These are phyloP conservation scores for Leptonema lineaticorne DNA, from an alignment of 1,140 invertebrate species.

Conservation along the genomic window DNA sequence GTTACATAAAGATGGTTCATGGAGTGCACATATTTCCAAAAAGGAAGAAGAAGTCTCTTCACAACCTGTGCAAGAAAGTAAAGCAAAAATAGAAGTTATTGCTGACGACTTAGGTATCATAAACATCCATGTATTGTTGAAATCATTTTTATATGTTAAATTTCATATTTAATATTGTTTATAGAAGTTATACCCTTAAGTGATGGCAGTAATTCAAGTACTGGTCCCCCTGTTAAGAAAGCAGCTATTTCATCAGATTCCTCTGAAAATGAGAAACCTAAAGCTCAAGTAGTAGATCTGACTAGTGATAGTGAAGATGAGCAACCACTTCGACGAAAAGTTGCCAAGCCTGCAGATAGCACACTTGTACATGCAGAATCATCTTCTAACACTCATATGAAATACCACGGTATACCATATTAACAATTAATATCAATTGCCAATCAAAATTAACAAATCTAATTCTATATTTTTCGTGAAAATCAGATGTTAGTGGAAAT, in stretches of 20 bases:
- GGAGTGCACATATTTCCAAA: constrained; percentile 71
- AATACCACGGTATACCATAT: constrained; percentile 29
- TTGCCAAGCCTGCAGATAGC: constrained; percentile 48
- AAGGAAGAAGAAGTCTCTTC: constrained; percentile 57
- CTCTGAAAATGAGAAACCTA: neutral
- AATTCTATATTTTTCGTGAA: neutral
- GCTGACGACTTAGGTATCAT: constrained; percentile 54
- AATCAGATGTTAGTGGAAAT: constrained; percentile 43
- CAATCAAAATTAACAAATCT: neutral
- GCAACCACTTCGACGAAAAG: constrained; percentile 51
- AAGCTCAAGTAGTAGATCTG: constrained; percentile 49
- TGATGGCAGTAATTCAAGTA: constrained; percentile 42
- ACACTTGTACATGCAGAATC: constrained; percentile 38
- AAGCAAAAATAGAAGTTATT: constrained; percentile 56
- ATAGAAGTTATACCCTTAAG: constrained; percentile 54
- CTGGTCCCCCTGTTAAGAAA: constrained; percentile 44
- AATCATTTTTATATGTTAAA: neutral
- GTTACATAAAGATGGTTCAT: constrained; percentile 85
- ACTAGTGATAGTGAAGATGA: constrained; percentile 56
- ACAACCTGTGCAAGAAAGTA: constrained; percentile 45
- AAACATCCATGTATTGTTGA: neutral
- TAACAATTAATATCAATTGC: neutral
- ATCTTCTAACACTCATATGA: constrained; percentile 24
- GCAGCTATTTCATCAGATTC: constrained; percentile 39
- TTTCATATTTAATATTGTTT: constrained; percentile 13